Base-by-base conservation (phyloP, 2,113 vertebrate genomes). In the Salvator merianae region DNA sequence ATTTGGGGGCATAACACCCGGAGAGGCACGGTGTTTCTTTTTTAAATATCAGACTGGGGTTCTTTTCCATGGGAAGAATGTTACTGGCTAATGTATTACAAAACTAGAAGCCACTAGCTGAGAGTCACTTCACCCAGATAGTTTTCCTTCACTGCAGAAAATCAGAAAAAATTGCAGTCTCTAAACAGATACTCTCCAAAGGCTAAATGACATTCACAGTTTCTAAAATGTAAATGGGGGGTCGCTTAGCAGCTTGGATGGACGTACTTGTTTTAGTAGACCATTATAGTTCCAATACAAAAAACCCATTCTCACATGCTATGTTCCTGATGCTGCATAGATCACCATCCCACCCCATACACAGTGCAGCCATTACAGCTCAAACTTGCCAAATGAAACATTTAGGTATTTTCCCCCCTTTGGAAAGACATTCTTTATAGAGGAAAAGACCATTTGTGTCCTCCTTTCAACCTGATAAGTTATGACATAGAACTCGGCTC, bases 41-140 rank as follows among this genome's bases (percentile, higher is more conserved):
- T 20, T 59, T 16, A 59, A 20, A 22, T 59, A 20, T 59, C 55
- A 59, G 43, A 47, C 87, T 87, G n/a, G n/a, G n/a, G 5, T 47
- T 47, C 10, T 47, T 2, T 9, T 91, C 88, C 55, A 89, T 84
- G 55, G 89, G 79, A 59, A 71, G 90, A 81, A 75, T 66, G 79
- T 86, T 1, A 53, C 79, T 89, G 9, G 4, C 73, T 91, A 80
- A 88, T 90, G 91, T 55, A 43, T 84, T 4, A 70, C 65, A 40
- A 81, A 32, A 36, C 72, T 59, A 70, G 65, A 90, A 83, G 72
- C 68, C 2, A 16, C 16, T 75, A 12, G 26, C 47, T 20, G 59
- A 72, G 38, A 28, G 38, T 72, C 26, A 55, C 32, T 77, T 77
- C 53, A 26, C 53, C 20, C 32, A 59, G 9, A 77, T 9, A 59